These are phyloP conservation scores for Diplolepis rosae DNA, from an alignment of 2,888 invertebrate genomes.

Conservation along the genomic window DNA sequence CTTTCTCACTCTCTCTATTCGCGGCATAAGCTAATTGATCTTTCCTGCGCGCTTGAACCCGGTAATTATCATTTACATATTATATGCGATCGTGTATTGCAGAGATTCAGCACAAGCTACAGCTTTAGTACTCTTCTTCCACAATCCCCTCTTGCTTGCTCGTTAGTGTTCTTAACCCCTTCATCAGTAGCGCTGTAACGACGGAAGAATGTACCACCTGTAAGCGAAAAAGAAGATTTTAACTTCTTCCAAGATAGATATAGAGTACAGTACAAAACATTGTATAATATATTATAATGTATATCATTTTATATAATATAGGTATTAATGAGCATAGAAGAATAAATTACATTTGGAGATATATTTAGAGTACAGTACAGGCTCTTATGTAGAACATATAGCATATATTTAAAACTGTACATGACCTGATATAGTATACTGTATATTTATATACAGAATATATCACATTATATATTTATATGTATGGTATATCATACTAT, in stretches of 20 bases:
- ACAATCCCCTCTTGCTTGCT: constrained; percentile 21
- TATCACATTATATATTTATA: no score
- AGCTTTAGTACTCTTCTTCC: neutral
- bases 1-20: constrained; percentile 38
- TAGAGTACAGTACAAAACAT: no score
- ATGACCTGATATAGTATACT: no score
- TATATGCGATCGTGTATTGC: constrained; percentile 31
- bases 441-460: no score
- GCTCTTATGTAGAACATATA: no score
- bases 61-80: constrained; percentile 69
- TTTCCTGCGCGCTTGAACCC: constrained; percentile 70
- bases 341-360: no score
- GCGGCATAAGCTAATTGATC: constrained; percentile 65
- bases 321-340: no score
- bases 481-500: no score
- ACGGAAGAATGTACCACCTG: constrained; percentile 26
- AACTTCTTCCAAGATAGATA: neutral
- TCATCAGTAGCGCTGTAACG: constrained; percentile 28
- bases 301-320: no score
- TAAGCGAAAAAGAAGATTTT: constrained; percentile 30
- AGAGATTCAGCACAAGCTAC: constrained; percentile 10
- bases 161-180: constrained; percentile 37
- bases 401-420: no score
- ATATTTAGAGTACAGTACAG: no score
- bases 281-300: no score